These are phyloP conservation scores for Holacanthus passer DNA, from an alignment of 2,113 vertebrate species.

Conservation along the genomic window DNA sequence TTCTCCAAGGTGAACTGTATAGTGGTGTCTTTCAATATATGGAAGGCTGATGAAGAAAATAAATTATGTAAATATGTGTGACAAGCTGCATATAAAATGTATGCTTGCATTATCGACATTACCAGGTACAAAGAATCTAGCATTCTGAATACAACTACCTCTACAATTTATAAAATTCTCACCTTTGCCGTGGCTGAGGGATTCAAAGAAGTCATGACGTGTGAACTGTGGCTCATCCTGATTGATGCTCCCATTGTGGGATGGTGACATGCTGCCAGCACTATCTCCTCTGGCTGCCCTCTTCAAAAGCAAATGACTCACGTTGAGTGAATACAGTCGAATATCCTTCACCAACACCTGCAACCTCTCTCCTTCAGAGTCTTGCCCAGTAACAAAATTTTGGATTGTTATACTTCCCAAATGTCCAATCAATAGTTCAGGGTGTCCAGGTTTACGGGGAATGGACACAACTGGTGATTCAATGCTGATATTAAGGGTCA, in stretches of 20 bases:
- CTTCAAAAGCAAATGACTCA: constrained; percentile 83
- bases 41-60: constrained; percentile 88
- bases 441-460: constrained; percentile 93
- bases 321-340: constrained; percentile 94
- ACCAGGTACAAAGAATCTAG: not conserved
- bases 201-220: constrained; percentile 96
- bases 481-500: constrained; percentile 93
- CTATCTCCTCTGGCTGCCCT: constrained; percentile 58
- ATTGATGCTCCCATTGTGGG: constrained; percentile 48
- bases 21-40: constrained; percentile 95
- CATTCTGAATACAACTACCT: not conserved
- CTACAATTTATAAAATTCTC: constrained; percentile 56
- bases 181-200: constrained; percentile 92
- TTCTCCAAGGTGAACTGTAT: constrained; percentile 97
- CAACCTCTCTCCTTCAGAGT: constrained; percentile 88
- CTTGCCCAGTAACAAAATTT: constrained; percentile 91
- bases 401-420: constrained; percentile 95
- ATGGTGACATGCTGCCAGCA: constrained; percentile 59
- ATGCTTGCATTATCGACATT: constrained; percentile 4
- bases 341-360: constrained; percentile 97
- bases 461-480: constrained; percentile 96
- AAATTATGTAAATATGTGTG: not conserved
- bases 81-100: not conserved
- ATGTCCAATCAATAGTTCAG: constrained; percentile 94
- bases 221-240: constrained; percentile 93